A percentile compares a stretch with the other conserved stretches of the same genome.
Conservation (phyloP, 2,888 invertebrate genomes). For the Erebia ligea region DNA sequence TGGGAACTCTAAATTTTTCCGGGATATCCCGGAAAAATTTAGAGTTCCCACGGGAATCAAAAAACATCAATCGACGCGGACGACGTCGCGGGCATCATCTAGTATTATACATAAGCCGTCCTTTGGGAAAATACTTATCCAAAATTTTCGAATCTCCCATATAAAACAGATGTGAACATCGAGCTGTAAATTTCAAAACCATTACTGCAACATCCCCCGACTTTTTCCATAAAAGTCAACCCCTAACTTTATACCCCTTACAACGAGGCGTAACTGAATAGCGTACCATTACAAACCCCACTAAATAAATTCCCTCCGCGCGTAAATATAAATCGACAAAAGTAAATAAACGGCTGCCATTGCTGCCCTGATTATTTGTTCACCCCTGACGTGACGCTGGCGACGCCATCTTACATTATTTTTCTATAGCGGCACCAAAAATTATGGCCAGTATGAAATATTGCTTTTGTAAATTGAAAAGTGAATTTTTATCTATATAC, state of each 20-base stretch:
- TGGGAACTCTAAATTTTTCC: no score
- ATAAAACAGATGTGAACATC: slow-evolving; percentile 27
- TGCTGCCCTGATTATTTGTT: slow-evolving; percentile 79
- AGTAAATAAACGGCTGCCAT: slow-evolving; percentile 80
- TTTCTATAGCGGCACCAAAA: slow-evolving; percentile 50
- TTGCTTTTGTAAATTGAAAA: slow-evolving; percentile 33
- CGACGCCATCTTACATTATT: slow-evolving; percentile 71
- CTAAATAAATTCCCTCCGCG: slow-evolving; percentile 64
- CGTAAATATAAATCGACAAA: slow-evolving; percentile 74
- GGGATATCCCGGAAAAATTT: no score
- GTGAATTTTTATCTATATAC: neutral
- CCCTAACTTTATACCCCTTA: slow-evolving; percentile 56
- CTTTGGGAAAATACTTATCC: neutral
- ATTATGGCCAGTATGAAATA: slow-evolving; percentile 48
- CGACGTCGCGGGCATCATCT: no score
- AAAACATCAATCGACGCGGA: no score
- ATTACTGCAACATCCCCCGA: slow-evolving; percentile 33
- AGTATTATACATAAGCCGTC: no score
- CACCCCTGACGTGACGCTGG: slow-evolving; percentile 57
- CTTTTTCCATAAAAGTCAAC: slow-evolving; percentile 41
- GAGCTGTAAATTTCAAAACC: slow-evolving; percentile 32
- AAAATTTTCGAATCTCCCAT: slow-evolving; percentile 5
- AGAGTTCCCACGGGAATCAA: no score
- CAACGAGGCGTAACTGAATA: slow-evolving; percentile 77
- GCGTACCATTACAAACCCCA: slow-evolving; percentile 67